Evolutionary conservation across 2,888 invertebrate species (phyloP), one percentile per base, ranked within the genome.

Genomic region (Ophion ventricosus): DNA sequence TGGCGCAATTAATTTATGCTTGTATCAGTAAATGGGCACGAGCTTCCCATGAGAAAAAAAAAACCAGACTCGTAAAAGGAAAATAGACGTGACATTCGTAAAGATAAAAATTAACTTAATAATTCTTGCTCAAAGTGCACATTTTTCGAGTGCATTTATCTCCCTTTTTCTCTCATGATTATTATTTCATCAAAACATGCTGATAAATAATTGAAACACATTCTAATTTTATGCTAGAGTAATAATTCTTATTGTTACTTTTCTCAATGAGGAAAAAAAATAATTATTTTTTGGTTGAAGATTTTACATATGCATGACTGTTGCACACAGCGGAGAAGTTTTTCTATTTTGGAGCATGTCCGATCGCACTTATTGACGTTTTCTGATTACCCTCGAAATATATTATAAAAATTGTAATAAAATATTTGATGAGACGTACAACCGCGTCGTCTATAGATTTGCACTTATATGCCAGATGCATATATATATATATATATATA

Each of bases 351-450:
- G 40, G 73, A 49, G 59, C 77, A 20, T 73, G 20, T 57, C 29
- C 25, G 26, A 29, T 23, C 43, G 40, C 25, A 23, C 61, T 56
- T 56, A 35, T 80, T 35, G 8, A 20, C 10, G n/a, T 14, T 59
- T 54, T 59, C 66, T 43, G 14, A 40, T 23, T 40, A 73, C 72
- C 74, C 59, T 25, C 80, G 84, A 88, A 88, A 86, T 88, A 87
- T 87, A 86, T 87, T 35, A 35, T 35, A 35, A 80, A 89, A 88
- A 88, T 85, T 84, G 88, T 90, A 89, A 90, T 90, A 90, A 88
- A 87, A 87, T 84, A 88, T 88, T 87, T 75, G 66, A 63, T 61
- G 26, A 23, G 69, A 73, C 81, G 57, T 67, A 75, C 23, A 25
- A 56, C 49, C 70, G 26, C 54, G 56, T n/a, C 17, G 49, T 23